Evolutionary conservation across 23 tunicate species (phyloP), one percentile per base, ranked within the genome.

Genomic region (Clavelina lepadiformis): DNA sequence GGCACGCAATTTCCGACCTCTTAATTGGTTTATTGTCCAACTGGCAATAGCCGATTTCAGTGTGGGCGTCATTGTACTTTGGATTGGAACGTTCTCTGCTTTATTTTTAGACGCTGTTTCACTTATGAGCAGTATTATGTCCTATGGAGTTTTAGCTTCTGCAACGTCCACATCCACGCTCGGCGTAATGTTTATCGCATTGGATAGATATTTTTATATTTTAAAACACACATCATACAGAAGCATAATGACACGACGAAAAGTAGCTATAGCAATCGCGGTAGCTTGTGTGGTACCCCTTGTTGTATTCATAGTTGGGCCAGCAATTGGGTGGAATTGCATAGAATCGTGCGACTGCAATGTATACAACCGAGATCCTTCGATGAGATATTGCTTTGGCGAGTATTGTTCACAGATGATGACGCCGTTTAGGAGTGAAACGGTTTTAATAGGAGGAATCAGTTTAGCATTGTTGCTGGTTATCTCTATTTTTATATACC

Each of bases 321-420:
- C 91, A 5, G 74, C 58, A n/a, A 3, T 44, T 20, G 91, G 91
- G 3, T 82, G 91, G 91, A 82, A 70, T 58, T 82, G 91, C 46
- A 33, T 65, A 20, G 36, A 28, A 5, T 29, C 52, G 5, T 82
- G 91, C 45, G 81, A 82, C 35, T 82, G 91, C 46, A 45, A 46
- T 28, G 28, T 82, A n/a, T 82, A 82, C 58, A 82, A 82, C 61
- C 25, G 20, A 0, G 81, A 82, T 57, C 53, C 29, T 4, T 64
- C 68, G n/a, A 31, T 20, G 24, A 26, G 47, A 34, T 82, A 82
- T 36, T 82, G 91, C 58, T 51, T 74, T 5, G 91, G 91, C 22
- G 68, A 53, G 2, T 28, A 74, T 13, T 82, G 91, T 63, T 82
- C 91, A 19, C 81, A 82, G 45, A 82, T 82, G 91, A 82, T 82